Base-by-base conservation (phyloP, 2,797 vertebrate genomes). In the Luscinia megarhynchos region DNA sequence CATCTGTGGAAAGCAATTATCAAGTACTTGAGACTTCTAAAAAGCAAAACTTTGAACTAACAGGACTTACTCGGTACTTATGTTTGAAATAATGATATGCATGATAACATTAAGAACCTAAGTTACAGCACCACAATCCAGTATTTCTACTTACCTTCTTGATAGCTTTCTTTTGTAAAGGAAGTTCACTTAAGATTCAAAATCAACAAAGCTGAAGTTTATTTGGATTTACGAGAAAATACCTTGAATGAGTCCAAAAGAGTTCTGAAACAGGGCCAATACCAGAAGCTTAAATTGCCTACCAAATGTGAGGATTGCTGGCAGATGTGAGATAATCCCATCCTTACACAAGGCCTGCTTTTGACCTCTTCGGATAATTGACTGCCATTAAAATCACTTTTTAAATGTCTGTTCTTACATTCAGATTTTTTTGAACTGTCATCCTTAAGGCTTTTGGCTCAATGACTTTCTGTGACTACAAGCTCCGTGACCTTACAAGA, bases 301-400 rank as follows among this genome's bases (percentile, higher is more conserved):
- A 76, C 48, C 59, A 73, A 90, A 82, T 63, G 48, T 30, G 34
- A 29, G 36, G 48, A 53, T 21, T 17, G 1, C 57, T 84, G 66
- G 83, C 83, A 93, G 80, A 88, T 80, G 85, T 29, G 40, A 73
- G 62, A 78, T 90, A 93, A 95, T 91, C 67, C 41, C 34, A 76
- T 61, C 72, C 53, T 89, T 85, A 87, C 17, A 63, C 38, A 67
- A 74, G 50, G 59, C 5, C 41, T 77, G 53, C 38, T 91, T 87
- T 85, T 70, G 78, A 89, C 61, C 75, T 74, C 91, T 84, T 62
- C n/a, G 45, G 41, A 29, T 67, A 92, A 90, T 11, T 82, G 81
- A 82, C 3, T 90, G 75, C 26, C 59, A 82, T 73, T 76, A 89
- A 87, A 90, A 89, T 81, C 15, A 82, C 88, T 82, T 87, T 55